Conservation (phyloP, 1,140 invertebrate species). For the Stenopsyche tienmushanensis region DNA sequence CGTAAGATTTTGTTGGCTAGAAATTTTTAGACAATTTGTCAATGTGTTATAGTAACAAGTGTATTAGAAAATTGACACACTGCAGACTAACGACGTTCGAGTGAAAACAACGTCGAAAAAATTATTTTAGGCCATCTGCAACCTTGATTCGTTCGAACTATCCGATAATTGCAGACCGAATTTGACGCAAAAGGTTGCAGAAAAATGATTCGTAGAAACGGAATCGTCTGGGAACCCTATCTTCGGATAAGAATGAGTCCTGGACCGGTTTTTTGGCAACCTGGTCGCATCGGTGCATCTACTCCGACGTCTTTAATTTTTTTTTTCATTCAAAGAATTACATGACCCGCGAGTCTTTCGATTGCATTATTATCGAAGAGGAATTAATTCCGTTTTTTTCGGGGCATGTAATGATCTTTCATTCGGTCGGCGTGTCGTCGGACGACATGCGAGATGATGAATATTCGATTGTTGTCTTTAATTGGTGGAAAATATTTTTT, state of each 20-base stretch:
- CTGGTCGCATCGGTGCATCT: constrained; percentile 17
- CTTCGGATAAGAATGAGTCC: constrained; percentile 7
- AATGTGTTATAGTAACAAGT: no score
- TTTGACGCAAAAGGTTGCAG: no score
- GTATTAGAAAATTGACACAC: no score
- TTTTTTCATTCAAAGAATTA: constrained; percentile 18
- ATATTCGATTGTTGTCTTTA: neutral
- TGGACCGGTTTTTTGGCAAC: constrained; percentile 36
- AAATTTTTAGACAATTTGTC: no score
- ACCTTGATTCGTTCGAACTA: no score
- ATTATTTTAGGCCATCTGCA: no score
- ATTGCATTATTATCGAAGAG: constrained; percentile 19
- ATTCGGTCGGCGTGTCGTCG: neutral
- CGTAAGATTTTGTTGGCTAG: no score
- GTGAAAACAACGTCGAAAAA: no score
- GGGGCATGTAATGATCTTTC: neutral
- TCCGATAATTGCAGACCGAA: no score
- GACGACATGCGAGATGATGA: neutral
- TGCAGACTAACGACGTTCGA: no score
- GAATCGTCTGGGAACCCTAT: constrained; percentile 12
- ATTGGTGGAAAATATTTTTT: no score
- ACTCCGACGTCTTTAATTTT: constrained; percentile 7
- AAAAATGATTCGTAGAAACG: no score
- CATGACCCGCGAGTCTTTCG: constrained; percentile 3
- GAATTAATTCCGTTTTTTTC: constrained; percentile 15